Evolutionary conservation across 2,888 invertebrate genomes (phyloP), one percentile per base, ranked within the genome.

Genomic region (Troilus luridus): DNA sequence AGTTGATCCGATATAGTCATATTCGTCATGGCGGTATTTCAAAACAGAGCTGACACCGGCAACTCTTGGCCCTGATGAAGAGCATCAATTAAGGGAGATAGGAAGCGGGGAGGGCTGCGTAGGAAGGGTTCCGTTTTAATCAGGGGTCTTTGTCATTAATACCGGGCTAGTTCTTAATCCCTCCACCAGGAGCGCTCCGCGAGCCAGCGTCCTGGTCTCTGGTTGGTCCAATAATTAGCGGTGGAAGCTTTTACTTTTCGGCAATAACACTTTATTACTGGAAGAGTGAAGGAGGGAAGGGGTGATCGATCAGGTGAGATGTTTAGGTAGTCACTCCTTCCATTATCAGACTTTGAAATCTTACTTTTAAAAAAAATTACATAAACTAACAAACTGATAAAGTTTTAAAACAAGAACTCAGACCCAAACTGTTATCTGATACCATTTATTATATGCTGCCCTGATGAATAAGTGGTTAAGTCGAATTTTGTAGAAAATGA

Each of bases 211-310:
- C 24, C 81, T 58, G 85, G 2, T 54, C 56, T 85, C 56, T 56
- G 85, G 56, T 85, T 85, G 85, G 85, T n/a, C n/a, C 12, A 56
- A 56, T 85, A n/a, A 85, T 85, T 58, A 85, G 56, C 81, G 27
- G n/a, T 56, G 54, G 21, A 21, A n/a, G 85, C 56, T 56, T n/a
- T 85, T 58, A 85, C 10, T 56, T 58, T 56, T 85, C 21, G 12
- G n/a, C n/a, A 77, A 77, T 77, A 77, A 77, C 72, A 41, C 72
- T 77, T 77, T 77, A 41, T 77, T 77, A 77, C 27, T 7, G 7
- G 3, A 14, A 72, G 27, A 7, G 1, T n/a, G 27, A 11, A 17
- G 7, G 9, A 21, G 27, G n/a, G 27, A 64, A 7, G 12, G 7
- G 72, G 17, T 14, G 67, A 67, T 24, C 67, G 27, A 67, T 24